Percentiles rank a stretch among this genome's conserved stretches.
phyloP scores from a whole-genome alignment of 2,888 invertebrate genomes.

The Buathra laborator region DNA sequence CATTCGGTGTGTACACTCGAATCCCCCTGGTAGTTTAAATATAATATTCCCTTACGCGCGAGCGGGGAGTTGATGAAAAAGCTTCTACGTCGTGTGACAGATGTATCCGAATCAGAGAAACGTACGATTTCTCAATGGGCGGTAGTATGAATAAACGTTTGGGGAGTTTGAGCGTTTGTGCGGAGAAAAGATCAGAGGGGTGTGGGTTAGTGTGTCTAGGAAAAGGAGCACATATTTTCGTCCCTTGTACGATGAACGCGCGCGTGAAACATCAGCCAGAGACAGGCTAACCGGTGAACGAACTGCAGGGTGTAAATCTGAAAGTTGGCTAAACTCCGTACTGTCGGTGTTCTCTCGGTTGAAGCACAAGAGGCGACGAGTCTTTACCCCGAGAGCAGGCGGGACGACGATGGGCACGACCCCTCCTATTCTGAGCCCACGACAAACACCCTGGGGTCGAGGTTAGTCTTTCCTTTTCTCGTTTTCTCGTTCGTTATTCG shows the following conservation, averaged over 20 bases:
- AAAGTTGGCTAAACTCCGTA: conserved; percentile 82
- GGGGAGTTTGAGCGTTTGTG: conserved; percentile 11
- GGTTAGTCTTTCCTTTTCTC: conserved; percentile 30
- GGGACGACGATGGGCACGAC: conserved; percentile 48
- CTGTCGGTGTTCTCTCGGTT: conserved; percentile 57
- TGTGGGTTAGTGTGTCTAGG: background rate
- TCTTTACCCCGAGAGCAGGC: conserved; percentile 17
- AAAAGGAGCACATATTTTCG: conserved; percentile 16
- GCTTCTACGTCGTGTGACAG: conserved; percentile 28
- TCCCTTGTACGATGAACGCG: background rate
- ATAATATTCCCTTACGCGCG: conserved; percentile 22
- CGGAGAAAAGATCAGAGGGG: conserved; percentile 5
- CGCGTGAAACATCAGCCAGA: conserved; percentile 8
- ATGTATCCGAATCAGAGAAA: conserved; percentile 43
- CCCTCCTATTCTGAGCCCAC: conserved; percentile 57
- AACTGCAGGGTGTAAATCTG: conserved; percentile 82
- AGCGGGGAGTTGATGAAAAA: conserved; percentile 38
- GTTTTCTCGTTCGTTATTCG: conserved; percentile 45
- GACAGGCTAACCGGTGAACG: conserved; percentile 26
- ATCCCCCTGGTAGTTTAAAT: conserved; percentile 24
- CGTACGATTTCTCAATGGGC: conserved; percentile 31
- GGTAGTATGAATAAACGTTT: conserved; percentile 13
- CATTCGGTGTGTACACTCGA: conserved; percentile 29
- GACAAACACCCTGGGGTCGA: conserved; percentile 50
- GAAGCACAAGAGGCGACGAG: conserved; percentile 1